Base-by-base conservation (phyloP, 2,113 vertebrate genomes). In the Tupaia tana region DNA sequence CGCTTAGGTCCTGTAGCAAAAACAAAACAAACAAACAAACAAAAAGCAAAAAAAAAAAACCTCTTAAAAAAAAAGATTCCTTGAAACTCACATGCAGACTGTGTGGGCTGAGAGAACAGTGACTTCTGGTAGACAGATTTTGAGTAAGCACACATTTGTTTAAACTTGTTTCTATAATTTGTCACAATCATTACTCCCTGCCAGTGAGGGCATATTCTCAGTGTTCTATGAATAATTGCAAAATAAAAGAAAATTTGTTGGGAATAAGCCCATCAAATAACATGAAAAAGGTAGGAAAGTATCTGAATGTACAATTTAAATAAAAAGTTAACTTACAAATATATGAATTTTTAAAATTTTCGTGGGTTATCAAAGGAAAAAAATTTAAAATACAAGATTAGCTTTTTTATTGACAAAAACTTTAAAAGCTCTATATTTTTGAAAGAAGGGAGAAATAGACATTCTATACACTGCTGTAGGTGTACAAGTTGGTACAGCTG, bases 91-190 rank as follows among this genome's bases (percentile, higher is more conserved):
- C 7, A 1, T 4, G n/a, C 73, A 43, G 84, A 16, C 11, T 61
- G 52, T 18, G 16, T 86, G 77, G 58, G 73, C 34, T 22, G 61
- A 56, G 63, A 91, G 29, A 22, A 4, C 5, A 20, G n/a, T 7
- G 56, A 24, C 15, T 74, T 15, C 86, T 75, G 20, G 56, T 61
- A 67, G 29, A 70, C 64, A 75, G 87, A 43, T 29, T 27, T 74
- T 74, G 64, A 85, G 83, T 74, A 43, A 84, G 34, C 79, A 20
- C 7, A 2, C 22, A 56, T 90, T 69, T 96, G 95, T 93, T 94
- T 71, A 56, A 90, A 94, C 93, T 96, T 86, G 89, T 91, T 70
- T 92, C 56, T 52, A 29, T 43, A 74, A 9, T 73, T 95, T 24
- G 13, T 52, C 43, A 25, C 12, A 69, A 16, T 74, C 61, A n/a